Evolutionary conservation across 2,888 invertebrate genomes (phyloP), one percentile per base, ranked within the genome.

Genomic region (Abrostola triplasia): DNA sequence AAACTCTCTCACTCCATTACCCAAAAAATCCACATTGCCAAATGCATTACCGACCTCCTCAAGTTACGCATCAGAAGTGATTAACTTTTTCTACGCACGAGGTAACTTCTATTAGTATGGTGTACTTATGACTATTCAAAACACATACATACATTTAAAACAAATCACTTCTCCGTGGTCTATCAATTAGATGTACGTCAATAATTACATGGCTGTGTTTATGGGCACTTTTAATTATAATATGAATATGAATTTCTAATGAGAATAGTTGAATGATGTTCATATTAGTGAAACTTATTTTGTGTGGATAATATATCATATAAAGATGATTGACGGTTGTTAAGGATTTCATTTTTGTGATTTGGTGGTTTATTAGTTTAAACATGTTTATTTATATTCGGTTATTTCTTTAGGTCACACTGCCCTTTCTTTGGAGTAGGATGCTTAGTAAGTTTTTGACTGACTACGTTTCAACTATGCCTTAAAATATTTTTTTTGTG

Each of bases 171-270:
- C 76, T 79, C 76, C 90, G 88, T 89, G 90, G 87, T 88, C 87
- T 85, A 88, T 91, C 89, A 89, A 91, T 92, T 92, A 90, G 82
- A 79, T 69, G 80, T 76, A 83, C 84, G 84, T 83, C 77, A 80
- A 88, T 90, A 88, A 91, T 90, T 89, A 87, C 86, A 79, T 81
- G 70, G 78, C 70, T 78, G 69, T 69, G 81, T 82, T 88, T 87
- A 88, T 87, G 84, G 81, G 73, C 74, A 80, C 78, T 84, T 87
- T 86, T 88, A 88, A 88, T 90, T 89, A 88, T 84, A 88, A 86
- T 76, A 80, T 75, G 77, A 80, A 87, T 84, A 88, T 84, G 82
- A 86, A 88, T 87, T 77, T 85, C 63, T 86, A 88, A 89, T 88
- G 83, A 81, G 84, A 80, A 79, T 54, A 59, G 55, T 68, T 71